Evolutionary conservation across 1,140 invertebrate genomes (phyloP), one percentile per base, ranked within the genome.

Genomic region (Heliothis subflexa): DNA sequence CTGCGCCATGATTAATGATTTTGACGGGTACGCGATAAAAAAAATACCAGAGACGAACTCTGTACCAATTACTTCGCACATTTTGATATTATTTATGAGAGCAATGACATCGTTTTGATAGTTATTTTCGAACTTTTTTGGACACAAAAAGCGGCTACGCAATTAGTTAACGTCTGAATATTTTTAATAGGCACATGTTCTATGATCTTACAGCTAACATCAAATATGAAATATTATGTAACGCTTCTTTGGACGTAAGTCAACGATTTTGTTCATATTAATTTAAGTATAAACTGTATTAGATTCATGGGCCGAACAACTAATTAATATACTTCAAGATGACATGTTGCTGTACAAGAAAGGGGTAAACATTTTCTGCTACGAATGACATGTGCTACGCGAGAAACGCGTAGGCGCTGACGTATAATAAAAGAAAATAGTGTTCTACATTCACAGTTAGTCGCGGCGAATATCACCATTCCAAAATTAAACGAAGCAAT

Each of bases 1-100:
- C 40, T 33, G 55, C 12, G 55, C 64, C 40, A 18, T 61, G 71
- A 73, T 73, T 73, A 73, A 73, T 73, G 40, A 73, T 54, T 71
- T 71, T 25, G 55, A 45, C 71, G 50, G 71, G 40, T 47, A 73
- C 54, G 55, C 54, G 40, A 73, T 59, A 59, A 73, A 73, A 33
- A 57, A 52, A 73, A 49, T 70, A n/a, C 13, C 68, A 47, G 55
- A 61, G 71, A 73, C 55, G 55, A 59, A 73, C 55, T 73, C 55
- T 13, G 71, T 47, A 61, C 33, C 71, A 73, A 73, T 73, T 49
- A 25, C n/a, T 49, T 61, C 33, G 18, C 54, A 73, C 40, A 59
- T 25, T 73, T 59, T 73, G 3, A 59, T 21, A 73, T 61, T 61
- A 72, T 55, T 72, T 47, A 68, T 71, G 50, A 54, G 25, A 55